phyloP scores from a whole-genome alignment of 2,888 invertebrate species.

The Ernsta delagoae region DNA sequence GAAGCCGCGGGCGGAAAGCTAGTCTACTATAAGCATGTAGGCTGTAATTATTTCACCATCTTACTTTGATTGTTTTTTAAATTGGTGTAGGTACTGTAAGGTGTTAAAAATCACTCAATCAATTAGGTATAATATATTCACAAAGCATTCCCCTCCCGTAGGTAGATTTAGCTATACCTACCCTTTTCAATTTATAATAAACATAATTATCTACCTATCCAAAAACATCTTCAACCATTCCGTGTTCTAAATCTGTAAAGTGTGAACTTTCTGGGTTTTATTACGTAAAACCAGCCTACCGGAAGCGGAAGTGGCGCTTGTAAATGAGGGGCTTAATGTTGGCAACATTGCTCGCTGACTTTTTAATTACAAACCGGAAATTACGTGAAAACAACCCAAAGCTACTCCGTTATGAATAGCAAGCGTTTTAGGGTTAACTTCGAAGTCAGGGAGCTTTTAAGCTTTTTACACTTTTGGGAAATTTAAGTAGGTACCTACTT shows the following conservation, averaged over 20 bases:
- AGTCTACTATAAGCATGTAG: no score
- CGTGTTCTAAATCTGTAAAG: conserved; percentile 37
- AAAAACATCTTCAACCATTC: conserved; percentile 25
- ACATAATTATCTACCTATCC: conserved; percentile 4
- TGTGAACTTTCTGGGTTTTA: conserved; percentile 46
- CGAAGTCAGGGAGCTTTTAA: conserved; percentile 19
- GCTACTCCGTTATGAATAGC: conserved; percentile 63
- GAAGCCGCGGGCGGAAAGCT: no score
- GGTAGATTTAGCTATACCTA: no score
- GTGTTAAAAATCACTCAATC: no score
- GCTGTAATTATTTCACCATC: no score
- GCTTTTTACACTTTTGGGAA: conserved; percentile 5
- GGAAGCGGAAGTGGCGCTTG: conserved; percentile 49
- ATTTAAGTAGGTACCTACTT: no score
- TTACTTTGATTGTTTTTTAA: no score
- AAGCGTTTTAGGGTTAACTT: conserved; percentile 46
- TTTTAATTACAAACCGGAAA: conserved; percentile 78
- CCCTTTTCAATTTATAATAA: no score
- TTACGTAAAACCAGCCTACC: conserved; percentile 47
- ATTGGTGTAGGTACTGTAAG: no score
- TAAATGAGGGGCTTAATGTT: conserved; percentile 79
- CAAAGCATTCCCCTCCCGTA: no score
- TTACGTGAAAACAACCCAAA: conserved; percentile 74
- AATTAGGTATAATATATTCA: no score
- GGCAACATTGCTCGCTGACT: conserved; percentile 71